Evolutionary conservation across 2,113 vertebrate genomes (phyloP).

Genomic region (Pycnonotus jocosus): DNA sequence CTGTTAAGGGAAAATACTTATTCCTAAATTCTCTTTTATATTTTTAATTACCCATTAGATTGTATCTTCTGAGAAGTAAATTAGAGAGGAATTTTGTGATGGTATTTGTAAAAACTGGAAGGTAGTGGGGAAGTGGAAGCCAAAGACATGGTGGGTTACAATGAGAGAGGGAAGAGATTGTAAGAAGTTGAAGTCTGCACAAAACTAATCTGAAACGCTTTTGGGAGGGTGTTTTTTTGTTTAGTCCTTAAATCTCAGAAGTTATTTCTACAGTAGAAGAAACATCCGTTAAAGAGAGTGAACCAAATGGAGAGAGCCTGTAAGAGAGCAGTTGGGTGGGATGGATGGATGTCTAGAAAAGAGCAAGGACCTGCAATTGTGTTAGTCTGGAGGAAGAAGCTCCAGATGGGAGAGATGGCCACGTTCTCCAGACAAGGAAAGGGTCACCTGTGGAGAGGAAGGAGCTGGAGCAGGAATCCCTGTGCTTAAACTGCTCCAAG

Average conservation of each 20-base stretch:
- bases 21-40: neutral
- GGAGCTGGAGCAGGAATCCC: neutral
- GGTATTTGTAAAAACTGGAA: neutral
- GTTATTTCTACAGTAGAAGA: neutral
- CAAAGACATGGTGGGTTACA: neutral
- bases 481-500: neutral
- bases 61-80: neutral
- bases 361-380: neutral
- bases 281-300: neutral
- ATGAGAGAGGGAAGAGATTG: neutral
- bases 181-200: neutral
- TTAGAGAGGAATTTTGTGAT: neutral
- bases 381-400: neutral
- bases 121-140: neutral
- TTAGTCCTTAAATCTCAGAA: neutral
- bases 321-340: accelerated
- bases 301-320: neutral
- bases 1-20: neutral
- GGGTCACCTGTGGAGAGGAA: neutral
- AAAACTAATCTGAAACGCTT: neutral
- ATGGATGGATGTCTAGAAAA: neutral
- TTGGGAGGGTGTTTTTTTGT: neutral
- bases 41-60: slow-evolving; percentile 30
- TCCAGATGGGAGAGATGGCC: neutral
- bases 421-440: accelerated